phyloP scores from a whole-genome alignment of 2,113 vertebrate genomes.

The Pterocles gutturalis region DNA sequence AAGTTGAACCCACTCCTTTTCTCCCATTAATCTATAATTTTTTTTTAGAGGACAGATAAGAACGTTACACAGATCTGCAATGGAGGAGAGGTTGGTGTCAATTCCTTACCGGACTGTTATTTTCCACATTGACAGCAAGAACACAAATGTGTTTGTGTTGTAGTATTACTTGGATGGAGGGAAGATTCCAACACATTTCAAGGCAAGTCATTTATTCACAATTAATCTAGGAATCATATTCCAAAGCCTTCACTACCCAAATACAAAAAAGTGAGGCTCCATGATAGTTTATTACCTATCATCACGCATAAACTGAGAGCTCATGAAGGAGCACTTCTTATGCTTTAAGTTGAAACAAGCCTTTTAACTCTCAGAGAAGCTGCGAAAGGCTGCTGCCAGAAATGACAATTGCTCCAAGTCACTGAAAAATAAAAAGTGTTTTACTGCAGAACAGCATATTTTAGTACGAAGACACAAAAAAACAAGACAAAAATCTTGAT shows the following conservation, averaged over 20 bases:
- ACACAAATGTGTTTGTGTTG: neutral
- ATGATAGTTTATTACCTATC: constrained; percentile 56
- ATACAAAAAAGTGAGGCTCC: neutral
- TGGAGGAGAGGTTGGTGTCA: neutral
- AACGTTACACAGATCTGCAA: neutral
- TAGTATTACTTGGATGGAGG: neutral
- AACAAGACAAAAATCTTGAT: constrained; percentile 1
- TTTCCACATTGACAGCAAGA: neutral
- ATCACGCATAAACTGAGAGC: constrained; percentile 42
- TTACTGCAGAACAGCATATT: constrained; percentile 41
- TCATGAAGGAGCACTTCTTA: constrained; percentile 62
- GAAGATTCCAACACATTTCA: neutral
- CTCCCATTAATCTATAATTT: neutral
- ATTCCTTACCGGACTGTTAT: neutral
- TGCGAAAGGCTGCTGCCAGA: constrained; percentile 42
- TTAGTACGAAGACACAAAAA: constrained; percentile 25
- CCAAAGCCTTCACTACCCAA: neutral
- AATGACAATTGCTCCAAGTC: constrained; percentile 50
- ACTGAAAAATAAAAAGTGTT: constrained; percentile 50
- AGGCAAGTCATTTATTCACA: neutral
- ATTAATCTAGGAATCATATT: neutral
- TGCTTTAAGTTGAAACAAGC: constrained; percentile 48
- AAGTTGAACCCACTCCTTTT: neutral
- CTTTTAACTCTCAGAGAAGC: constrained; percentile 55
- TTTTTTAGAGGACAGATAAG: neutral